phyloP scores from a whole-genome alignment of 2,797 vertebrate species.

The Enteromius treurensis region DNA sequence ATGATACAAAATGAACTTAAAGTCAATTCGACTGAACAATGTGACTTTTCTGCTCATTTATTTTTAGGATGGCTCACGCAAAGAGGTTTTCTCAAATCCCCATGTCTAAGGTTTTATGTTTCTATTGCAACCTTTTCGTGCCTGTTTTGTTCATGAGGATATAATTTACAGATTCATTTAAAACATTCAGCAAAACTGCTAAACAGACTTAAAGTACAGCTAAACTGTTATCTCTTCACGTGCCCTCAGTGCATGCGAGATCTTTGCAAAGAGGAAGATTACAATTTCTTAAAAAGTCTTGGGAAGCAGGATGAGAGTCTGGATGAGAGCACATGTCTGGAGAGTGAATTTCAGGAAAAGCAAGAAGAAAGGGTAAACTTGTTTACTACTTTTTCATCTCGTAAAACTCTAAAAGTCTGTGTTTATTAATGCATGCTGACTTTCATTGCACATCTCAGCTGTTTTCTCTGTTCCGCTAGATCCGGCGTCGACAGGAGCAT shows the following conservation, averaged over 20 bases:
- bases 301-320: not conserved
- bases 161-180: not conserved
- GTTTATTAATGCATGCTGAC: not conserved
- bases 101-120: conserved; percentile 77
- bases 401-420: not conserved
- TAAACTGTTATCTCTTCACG: not conserved
- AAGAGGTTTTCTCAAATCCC: conserved; percentile 73
- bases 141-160: not conserved
- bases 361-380: conserved; percentile 72
- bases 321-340: conserved; percentile 24
- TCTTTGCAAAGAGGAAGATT: conserved; percentile 80
- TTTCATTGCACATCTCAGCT: not conserved
- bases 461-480: conserved; percentile 58
- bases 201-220: not conserved
- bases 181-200: not conserved
- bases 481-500: conserved; percentile 61
- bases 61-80: conserved; percentile 70
- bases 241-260: conserved; percentile 73
- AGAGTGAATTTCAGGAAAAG: conserved; percentile 55
- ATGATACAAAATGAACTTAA: not conserved
- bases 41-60: not conserved
- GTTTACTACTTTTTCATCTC: no score
- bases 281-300: conserved; percentile 66
- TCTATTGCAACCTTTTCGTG: conserved; percentile 3
- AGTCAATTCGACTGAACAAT: conserved; percentile 8